These are phyloP conservation scores for Pitta sordida DNA, from an alignment of 2,113 vertebrate species.

Conservation along the genomic window DNA sequence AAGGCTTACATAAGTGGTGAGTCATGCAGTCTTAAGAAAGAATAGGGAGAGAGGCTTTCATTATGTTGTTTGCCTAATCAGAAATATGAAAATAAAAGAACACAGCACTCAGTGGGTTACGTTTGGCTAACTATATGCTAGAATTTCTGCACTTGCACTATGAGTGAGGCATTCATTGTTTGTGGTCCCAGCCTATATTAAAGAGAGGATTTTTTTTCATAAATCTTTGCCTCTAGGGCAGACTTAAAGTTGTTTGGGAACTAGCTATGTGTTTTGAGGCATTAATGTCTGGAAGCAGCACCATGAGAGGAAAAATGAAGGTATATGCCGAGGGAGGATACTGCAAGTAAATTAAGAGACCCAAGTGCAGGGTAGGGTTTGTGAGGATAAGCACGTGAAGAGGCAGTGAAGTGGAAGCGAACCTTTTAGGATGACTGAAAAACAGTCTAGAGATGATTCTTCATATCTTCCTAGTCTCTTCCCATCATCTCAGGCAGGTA, in stretches of 20 bases:
- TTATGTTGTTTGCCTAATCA: constrained; percentile 60
- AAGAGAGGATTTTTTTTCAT: constrained; percentile 49
- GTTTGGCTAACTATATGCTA: constrained; percentile 49
- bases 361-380: constrained; percentile 31
- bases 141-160: constrained; percentile 35
- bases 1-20: constrained; percentile 57
- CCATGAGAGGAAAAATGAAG: constrained; percentile 36
- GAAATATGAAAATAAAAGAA: constrained; percentile 64
- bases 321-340: not conserved
- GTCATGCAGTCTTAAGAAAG: constrained; percentile 44
- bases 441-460: not conserved
- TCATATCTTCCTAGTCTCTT: not conserved
- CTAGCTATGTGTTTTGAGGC: constrained; percentile 42
- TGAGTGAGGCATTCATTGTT: constrained; percentile 25
- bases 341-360: constrained; percentile 27
- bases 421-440: not conserved
- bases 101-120: constrained; percentile 63
- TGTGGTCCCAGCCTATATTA: constrained; percentile 67
- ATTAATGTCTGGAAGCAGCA: constrained; percentile 58
- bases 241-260: constrained; percentile 50
- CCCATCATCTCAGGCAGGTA: not conserved
- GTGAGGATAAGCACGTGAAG: not conserved
- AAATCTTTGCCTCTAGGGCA: constrained; percentile 51
- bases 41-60: constrained; percentile 25
- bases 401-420: not conserved